These are phyloP conservation scores for Montipora capitata DNA, from an alignment of 92 coral and sea anemone genomes.

Conservation along the genomic window DNA sequence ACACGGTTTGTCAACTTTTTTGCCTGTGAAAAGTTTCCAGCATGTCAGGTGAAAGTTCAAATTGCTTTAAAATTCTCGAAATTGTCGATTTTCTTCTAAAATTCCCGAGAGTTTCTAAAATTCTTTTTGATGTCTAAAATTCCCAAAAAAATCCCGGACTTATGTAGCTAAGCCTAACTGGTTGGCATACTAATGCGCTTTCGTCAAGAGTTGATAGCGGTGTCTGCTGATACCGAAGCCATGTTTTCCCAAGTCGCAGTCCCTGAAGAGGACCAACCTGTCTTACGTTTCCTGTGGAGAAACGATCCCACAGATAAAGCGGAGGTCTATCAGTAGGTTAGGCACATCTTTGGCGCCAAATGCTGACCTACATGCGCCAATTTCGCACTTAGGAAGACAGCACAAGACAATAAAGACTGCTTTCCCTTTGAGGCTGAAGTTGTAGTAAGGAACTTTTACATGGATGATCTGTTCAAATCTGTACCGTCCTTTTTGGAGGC, in stretches of 20 bases:
- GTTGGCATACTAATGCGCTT: conserved; percentile 53
- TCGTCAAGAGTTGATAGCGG: conserved; percentile 63
- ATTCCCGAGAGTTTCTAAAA: too few relatives aligned
- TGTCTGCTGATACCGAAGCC: conserved; percentile 74
- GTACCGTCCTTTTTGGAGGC: conserved; percentile 25
- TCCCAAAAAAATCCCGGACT: too few relatives aligned
- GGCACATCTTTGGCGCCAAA: conserved; percentile 52
- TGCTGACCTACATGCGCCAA: conserved; percentile 31
- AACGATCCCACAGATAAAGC: background rate
- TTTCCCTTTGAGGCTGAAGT: conserved; percentile 28
- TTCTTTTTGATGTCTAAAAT: too few relatives aligned
- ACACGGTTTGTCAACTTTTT: too few relatives aligned
- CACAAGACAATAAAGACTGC: conserved; percentile 1
- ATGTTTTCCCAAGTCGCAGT: conserved; percentile 63
- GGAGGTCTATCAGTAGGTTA: conserved; percentile 14
- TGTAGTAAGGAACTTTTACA: conserved; percentile 43
- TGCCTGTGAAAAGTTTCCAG: too few relatives aligned
- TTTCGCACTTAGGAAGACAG: background rate
- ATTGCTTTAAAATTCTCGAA: too few relatives aligned
- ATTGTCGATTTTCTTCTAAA: too few relatives aligned
- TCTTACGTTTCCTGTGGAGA: conserved; percentile 45
- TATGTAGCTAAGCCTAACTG: too few relatives aligned
- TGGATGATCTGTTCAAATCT: conserved; percentile 56
- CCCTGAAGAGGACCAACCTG: conserved; percentile 54
- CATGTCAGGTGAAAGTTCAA: too few relatives aligned